Conservation (phyloP, 2,113 vertebrate genomes). For the Sinosuthora webbiana region DNA sequence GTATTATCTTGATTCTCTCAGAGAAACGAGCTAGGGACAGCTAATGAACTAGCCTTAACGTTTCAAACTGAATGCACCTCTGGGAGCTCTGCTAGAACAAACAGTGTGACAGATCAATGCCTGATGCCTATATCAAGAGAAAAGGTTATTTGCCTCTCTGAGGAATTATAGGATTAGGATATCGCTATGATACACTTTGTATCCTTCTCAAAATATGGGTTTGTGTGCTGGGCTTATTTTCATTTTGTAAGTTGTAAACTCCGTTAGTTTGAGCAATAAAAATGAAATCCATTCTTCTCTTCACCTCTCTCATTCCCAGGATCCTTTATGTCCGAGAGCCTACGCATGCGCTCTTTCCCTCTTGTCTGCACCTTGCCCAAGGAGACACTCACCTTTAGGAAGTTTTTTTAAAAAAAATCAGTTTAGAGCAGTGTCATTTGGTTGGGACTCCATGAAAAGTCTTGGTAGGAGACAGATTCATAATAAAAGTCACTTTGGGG, state of each 20-base stretch:
- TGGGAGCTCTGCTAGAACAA: conserved; percentile 90
- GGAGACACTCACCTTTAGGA: not conserved
- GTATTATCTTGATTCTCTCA: conserved; percentile 95
- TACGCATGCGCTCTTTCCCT: not conserved
- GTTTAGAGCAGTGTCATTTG: not conserved
- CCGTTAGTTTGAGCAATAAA: not conserved
- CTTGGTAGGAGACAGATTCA: not conserved
- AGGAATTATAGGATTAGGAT: conserved; percentile 83
- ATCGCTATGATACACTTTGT: conserved; percentile 73
- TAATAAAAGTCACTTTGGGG: not conserved
- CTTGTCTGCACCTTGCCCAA: not conserved
- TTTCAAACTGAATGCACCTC: conserved; percentile 85
- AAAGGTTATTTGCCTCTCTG: conserved; percentile 91
- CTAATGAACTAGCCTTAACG: conserved; percentile 92
- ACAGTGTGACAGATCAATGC: conserved; percentile 96
- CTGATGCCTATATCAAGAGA: conserved; percentile 90
- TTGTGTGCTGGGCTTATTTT: conserved; percentile 13
- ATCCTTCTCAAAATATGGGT: conserved; percentile 74
- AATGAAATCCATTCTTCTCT: not conserved
- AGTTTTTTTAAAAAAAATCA: not conserved
- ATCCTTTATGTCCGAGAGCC: not conserved
- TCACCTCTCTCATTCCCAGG: not conserved
- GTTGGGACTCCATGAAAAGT: not conserved
- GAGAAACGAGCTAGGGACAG: conserved; percentile 88
- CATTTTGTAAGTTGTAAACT: conserved; percentile 5